phyloP scores from a whole-genome alignment of 1,140 invertebrate genomes.

The Radopholus similis region DNA sequence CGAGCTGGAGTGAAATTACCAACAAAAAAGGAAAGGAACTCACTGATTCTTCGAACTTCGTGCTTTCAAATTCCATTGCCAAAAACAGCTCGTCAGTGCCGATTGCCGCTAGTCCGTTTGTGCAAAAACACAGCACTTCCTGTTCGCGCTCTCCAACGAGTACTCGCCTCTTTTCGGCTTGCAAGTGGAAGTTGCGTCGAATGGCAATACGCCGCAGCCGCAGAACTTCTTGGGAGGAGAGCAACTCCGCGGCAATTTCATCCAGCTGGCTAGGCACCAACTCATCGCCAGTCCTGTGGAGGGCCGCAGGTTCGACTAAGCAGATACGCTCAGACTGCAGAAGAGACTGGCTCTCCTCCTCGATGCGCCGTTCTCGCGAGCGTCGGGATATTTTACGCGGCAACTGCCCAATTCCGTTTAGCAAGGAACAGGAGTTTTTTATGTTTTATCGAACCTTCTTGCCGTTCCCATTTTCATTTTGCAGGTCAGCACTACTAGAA shows the following conservation, averaged over 20 bases:
- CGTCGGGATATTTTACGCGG: conserved; percentile 12
- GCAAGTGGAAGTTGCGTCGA: conserved; percentile 25
- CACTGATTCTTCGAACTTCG: neutral
- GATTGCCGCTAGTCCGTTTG: conserved; percentile 21
- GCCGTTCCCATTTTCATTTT: neutral
- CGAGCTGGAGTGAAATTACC: too few species aligned
- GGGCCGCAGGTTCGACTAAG: too few species aligned
- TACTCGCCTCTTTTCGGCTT: neutral
- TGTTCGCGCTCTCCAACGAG: neutral
- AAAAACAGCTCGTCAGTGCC: conserved; percentile 34
- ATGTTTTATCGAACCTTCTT: neutral
- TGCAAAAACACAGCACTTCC: conserved; percentile 22
- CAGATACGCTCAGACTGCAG: neutral
- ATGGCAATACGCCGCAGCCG: conserved; percentile 12
- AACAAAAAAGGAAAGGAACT: neutral
- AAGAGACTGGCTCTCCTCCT: conserved; percentile 31
- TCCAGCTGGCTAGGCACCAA: conserved; percentile 1
- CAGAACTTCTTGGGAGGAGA: neutral
- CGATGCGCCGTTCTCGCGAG: conserved; percentile 23
- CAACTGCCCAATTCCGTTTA: conserved; percentile 1
- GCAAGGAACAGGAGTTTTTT: neutral
- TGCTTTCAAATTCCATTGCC: conserved; percentile 16
- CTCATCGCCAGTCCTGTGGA: too few species aligned
- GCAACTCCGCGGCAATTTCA: conserved; percentile 16
- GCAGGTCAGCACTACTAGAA: neutral